These are phyloP conservation scores for Volucella inflata DNA, from an alignment of 2,888 invertebrate species.

Conservation along the genomic window DNA sequence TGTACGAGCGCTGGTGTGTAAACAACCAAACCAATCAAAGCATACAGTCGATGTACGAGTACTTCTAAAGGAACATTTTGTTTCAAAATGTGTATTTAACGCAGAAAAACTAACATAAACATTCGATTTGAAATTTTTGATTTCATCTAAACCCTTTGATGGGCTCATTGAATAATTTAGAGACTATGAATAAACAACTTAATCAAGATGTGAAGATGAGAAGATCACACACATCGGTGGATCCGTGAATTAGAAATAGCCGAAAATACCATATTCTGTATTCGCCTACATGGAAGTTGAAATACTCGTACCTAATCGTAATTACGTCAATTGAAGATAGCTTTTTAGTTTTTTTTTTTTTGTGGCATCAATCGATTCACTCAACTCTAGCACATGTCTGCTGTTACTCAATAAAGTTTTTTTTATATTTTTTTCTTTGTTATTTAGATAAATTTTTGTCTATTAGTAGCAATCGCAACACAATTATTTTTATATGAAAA, in stretches of 20 bases:
- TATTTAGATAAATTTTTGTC: conserved; percentile 59
- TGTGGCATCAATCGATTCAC: conserved; percentile 56
- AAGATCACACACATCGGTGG: conserved; percentile 39
- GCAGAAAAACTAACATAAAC: conserved; percentile 67
- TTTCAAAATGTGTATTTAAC: conserved; percentile 9
- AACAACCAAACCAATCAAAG: conserved; percentile 40
- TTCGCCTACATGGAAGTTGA: neutral
- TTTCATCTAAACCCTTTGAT: conserved; percentile 57
- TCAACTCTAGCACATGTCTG: conserved; percentile 52
- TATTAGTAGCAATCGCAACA: conserved; percentile 37
- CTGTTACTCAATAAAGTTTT: conserved; percentile 24
- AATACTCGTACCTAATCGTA: neutral
- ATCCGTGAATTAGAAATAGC: neutral
- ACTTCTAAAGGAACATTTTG: conserved; percentile 28
- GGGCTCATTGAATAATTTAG: conserved; percentile 51
- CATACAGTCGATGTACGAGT: conserved; percentile 26
- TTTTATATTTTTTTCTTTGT: conserved; percentile 12
- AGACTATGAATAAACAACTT: conserved; percentile 50
- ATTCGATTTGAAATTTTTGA: conserved; percentile 32
- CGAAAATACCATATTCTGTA: conserved; percentile 16
- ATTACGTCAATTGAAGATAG: conserved; percentile 58
- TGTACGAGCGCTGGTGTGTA: neutral
- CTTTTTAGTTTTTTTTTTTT: no score
- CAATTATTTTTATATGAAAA: neutral
- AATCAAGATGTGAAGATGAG: neutral